Evolutionary conservation across 2,888 invertebrate species (phyloP), one percentile per base, ranked within the genome.

Genomic region (Melitaea athalia): DNA sequence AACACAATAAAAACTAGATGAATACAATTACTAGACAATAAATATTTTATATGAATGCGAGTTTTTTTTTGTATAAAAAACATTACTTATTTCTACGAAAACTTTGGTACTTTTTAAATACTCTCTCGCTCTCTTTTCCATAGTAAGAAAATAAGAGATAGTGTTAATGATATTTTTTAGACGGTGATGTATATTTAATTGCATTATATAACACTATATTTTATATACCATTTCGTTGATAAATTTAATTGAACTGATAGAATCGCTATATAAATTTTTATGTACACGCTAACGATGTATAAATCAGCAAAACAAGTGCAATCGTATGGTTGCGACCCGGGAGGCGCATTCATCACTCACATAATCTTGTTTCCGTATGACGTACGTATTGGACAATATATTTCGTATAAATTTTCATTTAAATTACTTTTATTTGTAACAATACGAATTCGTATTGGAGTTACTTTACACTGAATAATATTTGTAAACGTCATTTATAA

Each of bases 321-420:
- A 76, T 80, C 77, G 77, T 72, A 74, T 72, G 74, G 73, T 71
- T 80, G 82, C 79, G 69, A 78, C 85, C 84, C 85, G 66, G 65
- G 82, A 73, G 87, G 72, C 79, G 79, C 83, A 84, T 88, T 85
- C 81, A 83, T 88, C 88, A 88, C 81, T 78, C 78, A 77, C 78
- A 83, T 84, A 84, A 86, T 86, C 85, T 84, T 83, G 85, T 86
- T 85, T 81, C 80, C 80, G 78, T 74, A 76, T 78, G 79, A 82
- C 83, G 79, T 79, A 78, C 81, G 80, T 82, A 85, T 85, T 82
- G 80, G 83, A 77, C 79, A 77, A 77, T 81, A 81, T 81, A 83
- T 82, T 85, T 82, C 79, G 79, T 83, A 81, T 78, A 79, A 79
- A 69, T 82, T 75, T 73, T 68, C 68, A 59, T 47, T 72, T 66